phyloP scores from a whole-genome alignment of 2,888 invertebrate genomes.

The Rugalucina vietnamica region DNA sequence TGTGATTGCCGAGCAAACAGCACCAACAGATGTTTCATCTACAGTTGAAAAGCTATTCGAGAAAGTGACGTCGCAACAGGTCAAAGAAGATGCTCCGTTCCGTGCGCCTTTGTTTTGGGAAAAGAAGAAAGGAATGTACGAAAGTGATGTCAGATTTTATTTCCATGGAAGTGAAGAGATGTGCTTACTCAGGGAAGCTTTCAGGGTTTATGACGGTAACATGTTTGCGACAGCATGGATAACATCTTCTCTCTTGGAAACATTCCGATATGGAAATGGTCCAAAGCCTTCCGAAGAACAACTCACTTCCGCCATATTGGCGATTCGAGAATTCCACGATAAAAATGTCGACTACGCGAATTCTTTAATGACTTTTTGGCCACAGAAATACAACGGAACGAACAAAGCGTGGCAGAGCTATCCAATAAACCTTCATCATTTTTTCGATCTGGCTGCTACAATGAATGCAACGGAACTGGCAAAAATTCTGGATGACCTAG shows the following conservation, averaged over 20 bases:
- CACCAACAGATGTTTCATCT: no score
- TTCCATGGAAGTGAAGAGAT: slow-evolving; percentile 71
- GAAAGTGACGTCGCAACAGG: slow-evolving; percentile 61
- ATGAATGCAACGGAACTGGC: slow-evolving; percentile 66
- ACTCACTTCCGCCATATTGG: slow-evolving; percentile 45
- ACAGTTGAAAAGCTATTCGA: slow-evolving; percentile 60
- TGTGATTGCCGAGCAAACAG: no score
- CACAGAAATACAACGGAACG: slow-evolving; percentile 72
- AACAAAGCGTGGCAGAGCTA: slow-evolving; percentile 67
- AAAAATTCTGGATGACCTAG: slow-evolving; percentile 65
- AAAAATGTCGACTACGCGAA: slow-evolving; percentile 70
- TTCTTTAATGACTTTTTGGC: slow-evolving; percentile 79
- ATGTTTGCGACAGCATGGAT: slow-evolving; percentile 80
- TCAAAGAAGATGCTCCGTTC: slow-evolving; percentile 57
- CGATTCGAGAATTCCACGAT: slow-evolving; percentile 70
- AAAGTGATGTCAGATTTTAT: slow-evolving; percentile 75
- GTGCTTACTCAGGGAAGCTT: slow-evolving; percentile 68
- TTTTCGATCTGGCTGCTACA: slow-evolving; percentile 64
- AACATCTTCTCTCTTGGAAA: slow-evolving; percentile 73
- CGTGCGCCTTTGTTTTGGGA: slow-evolving; percentile 70
- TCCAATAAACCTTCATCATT: slow-evolving; percentile 66
- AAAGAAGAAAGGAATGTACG: slow-evolving; percentile 74
- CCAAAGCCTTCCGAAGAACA: slow-evolving; percentile 61
- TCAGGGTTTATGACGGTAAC: slow-evolving; percentile 77
- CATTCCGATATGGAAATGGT: slow-evolving; percentile 62